Base-by-base conservation (phyloP, 2,888 invertebrate species). In the Chrysolina haemoptera region DNA sequence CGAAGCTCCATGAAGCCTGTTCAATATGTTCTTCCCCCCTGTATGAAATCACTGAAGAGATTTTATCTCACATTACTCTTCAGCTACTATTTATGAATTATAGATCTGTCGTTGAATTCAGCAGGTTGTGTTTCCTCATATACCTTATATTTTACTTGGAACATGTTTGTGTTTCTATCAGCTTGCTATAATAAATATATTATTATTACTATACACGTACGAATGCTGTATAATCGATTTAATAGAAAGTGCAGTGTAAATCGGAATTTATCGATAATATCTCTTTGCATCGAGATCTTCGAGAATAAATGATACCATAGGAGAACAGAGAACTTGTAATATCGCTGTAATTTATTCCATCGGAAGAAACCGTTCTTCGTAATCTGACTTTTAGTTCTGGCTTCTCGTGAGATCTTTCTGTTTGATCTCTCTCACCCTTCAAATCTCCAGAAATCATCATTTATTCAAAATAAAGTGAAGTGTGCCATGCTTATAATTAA, bases 21-120 rank as follows among this genome's bases (percentile, higher is more conserved):
- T 16, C 50, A 59, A 9, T 27, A 14, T 8, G 14, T 4, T 8
- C 3, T 11, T 9, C 20, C 73, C 59, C 74, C 70, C 22, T 70
- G 74, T 70, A 74, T 18, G 66, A 53, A 53, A 16, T 20, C 62
- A 8, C 22, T 41, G 62, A 72, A 41, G 48, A 67, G 67, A 74
- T 70, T 22, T 41, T 46, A 68, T 63, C 46, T 64, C 59, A 73
- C 66, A 70, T 70, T 74, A 70, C 63, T 70, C 70, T 80, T 65
- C 66, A 76, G 76, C 78, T 71, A 64, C 78, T 74, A 79, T 79
- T 78, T 79, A 79, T 80, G 78, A 79, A 79, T 80, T 80, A 80
- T 77, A 70, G 74, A 76, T 75, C 74, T 75, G 46, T 46, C 46
- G 62, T 18, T 53, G 66, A 55, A 46, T 70, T 63, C 62, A 70